phyloP scores from a whole-genome alignment of 2,888 invertebrate genomes.

The Xylota segnis region DNA sequence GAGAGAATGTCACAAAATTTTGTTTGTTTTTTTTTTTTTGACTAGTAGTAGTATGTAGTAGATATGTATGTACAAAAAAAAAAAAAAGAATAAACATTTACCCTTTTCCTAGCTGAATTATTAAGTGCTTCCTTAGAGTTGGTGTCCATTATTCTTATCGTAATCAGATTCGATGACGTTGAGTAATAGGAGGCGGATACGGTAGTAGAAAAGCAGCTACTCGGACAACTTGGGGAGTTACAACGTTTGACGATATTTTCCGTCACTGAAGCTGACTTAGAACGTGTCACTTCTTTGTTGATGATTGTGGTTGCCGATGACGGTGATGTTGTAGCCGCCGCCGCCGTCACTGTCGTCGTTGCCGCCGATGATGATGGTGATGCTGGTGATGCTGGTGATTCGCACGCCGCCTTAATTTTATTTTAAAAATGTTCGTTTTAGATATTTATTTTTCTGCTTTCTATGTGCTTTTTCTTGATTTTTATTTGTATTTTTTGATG shows the following conservation, averaged over 20 bases:
- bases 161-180: constrained; percentile 70
- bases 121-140: constrained; percentile 66
- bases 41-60: constrained; percentile 48
- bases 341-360: constrained; percentile 9
- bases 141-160: constrained; percentile 71
- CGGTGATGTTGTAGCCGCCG: constrained; percentile 19
- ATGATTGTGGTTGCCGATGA: constrained; percentile 39
- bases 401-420: constrained; percentile 73
- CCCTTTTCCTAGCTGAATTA: constrained; percentile 77
- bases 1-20: constrained; percentile 57
- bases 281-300: constrained; percentile 56
- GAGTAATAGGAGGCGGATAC: constrained; percentile 67
- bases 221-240: constrained; percentile 44
- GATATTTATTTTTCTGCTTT: constrained; percentile 63
- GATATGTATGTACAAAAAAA: constrained; percentile 30
- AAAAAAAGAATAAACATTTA: constrained; percentile 71
- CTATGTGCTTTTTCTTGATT: constrained; percentile 66
- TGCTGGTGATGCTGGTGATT: constrained; percentile 50
- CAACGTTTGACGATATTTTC: constrained; percentile 57
- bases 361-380: constrained; percentile 20
- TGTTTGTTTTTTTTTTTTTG: background rate
- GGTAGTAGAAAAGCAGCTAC: constrained; percentile 62
- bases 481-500: constrained; percentile 37
- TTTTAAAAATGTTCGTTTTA: constrained; percentile 75
- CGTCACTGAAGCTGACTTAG: constrained; percentile 48